Conservation (phyloP, 1,140 invertebrate genomes). For the Leptopilina clavipes region DNA sequence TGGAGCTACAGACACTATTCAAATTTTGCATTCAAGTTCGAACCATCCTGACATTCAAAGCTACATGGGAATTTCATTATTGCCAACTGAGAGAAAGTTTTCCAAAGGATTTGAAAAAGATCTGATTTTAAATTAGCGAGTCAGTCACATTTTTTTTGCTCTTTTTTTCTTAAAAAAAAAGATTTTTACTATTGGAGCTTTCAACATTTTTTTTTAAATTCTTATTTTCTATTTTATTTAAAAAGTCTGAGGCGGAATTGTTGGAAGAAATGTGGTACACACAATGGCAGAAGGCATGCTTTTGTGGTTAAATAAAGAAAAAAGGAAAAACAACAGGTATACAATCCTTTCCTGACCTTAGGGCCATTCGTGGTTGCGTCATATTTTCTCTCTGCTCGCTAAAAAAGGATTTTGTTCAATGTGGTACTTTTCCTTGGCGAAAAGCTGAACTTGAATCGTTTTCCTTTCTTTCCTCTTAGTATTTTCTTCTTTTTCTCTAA, state of each 20-base stretch:
- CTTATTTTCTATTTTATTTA: background rate
- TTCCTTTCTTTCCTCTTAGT: no score
- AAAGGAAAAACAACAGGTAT: background rate
- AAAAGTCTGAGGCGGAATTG: no score
- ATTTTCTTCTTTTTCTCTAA: background rate
- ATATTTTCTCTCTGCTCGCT: background rate
- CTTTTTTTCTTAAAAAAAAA: background rate
- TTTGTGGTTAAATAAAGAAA: constrained; percentile 7
- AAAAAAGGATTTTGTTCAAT: background rate
- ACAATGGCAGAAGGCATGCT: background rate
- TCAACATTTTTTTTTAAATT: background rate
- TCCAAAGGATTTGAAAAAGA: constrained; percentile 5
- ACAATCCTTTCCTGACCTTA: background rate
- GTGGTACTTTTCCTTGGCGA: background rate
- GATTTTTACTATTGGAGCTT: background rate
- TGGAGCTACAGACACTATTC: constrained; percentile 7
- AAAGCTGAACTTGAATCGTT: background rate
- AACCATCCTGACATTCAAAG: background rate
- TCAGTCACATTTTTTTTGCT: background rate
- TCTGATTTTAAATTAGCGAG: constrained; percentile 5
- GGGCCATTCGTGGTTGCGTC: background rate
- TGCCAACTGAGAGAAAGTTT: background rate
- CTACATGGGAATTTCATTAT: background rate
- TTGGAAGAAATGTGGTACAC: background rate
- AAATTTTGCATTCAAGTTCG: constrained; percentile 18